phyloP scores from a whole-genome alignment of 1,140 invertebrate species.

The Trissolcus basalis region DNA sequence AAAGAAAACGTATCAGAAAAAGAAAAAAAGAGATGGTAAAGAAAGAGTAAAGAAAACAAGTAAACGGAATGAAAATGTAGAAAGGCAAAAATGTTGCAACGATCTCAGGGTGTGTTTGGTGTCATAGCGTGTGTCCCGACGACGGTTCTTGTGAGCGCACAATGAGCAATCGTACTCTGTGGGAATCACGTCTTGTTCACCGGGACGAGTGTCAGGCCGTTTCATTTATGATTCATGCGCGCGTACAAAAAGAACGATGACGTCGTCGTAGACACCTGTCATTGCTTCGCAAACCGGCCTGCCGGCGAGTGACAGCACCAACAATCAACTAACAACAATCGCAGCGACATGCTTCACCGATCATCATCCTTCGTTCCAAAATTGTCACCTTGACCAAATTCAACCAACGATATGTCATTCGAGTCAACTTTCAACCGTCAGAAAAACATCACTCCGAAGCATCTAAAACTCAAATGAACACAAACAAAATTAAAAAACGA shows the following conservation, averaged over 20 bases:
- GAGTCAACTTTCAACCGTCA: no score
- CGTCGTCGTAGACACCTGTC: conserved; percentile 55
- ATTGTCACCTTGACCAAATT: background rate
- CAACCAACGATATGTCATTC: no score
- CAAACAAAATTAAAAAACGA: no score
- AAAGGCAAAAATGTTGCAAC: no score
- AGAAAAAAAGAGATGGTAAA: no score
- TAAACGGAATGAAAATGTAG: no score
- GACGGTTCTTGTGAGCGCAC: background rate
- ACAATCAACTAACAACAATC: conserved; percentile 12
- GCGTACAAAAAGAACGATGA: conserved; percentile 44
- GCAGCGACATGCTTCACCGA: conserved; percentile 15
- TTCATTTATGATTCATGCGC: conserved; percentile 44
- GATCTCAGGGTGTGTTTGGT: background rate
- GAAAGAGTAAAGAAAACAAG: no score
- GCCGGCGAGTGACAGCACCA: conserved; percentile 47
- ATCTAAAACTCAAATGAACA: no score
- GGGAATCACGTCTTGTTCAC: conserved; percentile 9
- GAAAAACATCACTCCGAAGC: no score
- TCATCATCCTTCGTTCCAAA: background rate
- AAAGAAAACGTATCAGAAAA: no score
- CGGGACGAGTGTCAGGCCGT: conserved; percentile 24
- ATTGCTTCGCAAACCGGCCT: conserved; percentile 46
- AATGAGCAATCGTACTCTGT: background rate
- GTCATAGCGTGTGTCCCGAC: background rate